Base-by-base conservation (phyloP, 1,140 invertebrate genomes). In the Anastrepha obliqua region DNA sequence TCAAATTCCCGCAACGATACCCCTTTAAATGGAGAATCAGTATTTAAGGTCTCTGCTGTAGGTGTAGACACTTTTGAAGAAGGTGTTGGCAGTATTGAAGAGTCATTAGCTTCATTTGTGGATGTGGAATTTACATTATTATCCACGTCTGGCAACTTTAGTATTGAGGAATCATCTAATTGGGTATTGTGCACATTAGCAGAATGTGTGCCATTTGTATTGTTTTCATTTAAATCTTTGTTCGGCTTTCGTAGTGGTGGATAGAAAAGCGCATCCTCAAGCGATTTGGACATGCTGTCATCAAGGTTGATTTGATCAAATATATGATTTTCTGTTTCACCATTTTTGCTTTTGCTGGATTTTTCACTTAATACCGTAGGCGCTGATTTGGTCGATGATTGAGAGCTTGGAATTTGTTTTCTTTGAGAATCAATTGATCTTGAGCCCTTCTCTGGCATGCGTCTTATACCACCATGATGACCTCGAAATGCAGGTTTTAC, bases 1-100 rank as follows among this genome's bases (percentile, higher is more conserved):
- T 96, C 95, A 89, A 97, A 95, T 88, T 96, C 95, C 88, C 95
- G 94, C 29, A 97, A 86, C 1, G 92, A 93, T 17, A 93, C 87
- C 7, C 92, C 92, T 88, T 91, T 92, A 55, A 93, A 93, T 70
- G 92, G 92, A 6, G 92, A 93, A n/a, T 91, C 90, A 4, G 90
- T 90, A 86, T 90, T 91, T 7, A 91, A 87, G 1, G 60, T 15
- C 11, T 29, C 62, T 17, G 42, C 1, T 15, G 58, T 51, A 2
- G 85, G 85, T 78, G 58, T 87, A 20, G n/a, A 20, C 13, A 3
- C 13, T 70, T 85, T 62, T 60, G 64, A 9, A 11, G 70, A 64
- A 17, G 62, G 2, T 55, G 86, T 64, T 15, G 87, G 86, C 62
- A 89, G 67, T 64, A 88, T 88, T 5, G 88, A 88, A 5, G 87